phyloP scores from a whole-genome alignment of 2,113 vertebrate species.

The Rhabdomys dilectus region DNA sequence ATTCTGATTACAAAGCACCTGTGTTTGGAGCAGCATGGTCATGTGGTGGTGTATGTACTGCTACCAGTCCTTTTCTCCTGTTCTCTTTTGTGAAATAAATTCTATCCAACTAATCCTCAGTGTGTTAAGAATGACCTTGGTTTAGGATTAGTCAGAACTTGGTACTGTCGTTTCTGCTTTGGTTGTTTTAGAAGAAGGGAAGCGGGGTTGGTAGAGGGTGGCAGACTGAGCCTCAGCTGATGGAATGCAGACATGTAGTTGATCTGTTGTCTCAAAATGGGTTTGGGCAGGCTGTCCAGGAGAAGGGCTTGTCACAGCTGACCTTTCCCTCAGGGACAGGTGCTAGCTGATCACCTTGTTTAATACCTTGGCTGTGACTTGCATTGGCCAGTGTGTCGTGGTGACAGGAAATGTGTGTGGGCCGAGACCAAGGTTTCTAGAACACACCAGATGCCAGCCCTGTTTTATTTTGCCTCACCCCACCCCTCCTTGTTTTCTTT shows the following conservation, averaged over 20 bases:
- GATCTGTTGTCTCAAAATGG: neutral
- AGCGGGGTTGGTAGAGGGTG: neutral
- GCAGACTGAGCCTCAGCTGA: neutral
- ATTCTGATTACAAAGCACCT: neutral
- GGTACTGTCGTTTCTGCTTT: neutral
- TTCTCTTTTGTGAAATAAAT: neutral
- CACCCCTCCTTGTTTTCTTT: neutral
- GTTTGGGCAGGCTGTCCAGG: neutral
- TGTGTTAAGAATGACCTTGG: neutral
- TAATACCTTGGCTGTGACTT: neutral
- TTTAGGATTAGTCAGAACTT: neutral
- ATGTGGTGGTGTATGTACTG: neutral
- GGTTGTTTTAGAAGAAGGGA: neutral
- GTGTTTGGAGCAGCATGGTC: neutral
- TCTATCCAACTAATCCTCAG: neutral
- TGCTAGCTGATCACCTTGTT: neutral
- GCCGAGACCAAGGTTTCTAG: constrained; percentile 24
- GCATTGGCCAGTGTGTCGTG: neutral
- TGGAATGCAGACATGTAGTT: neutral
- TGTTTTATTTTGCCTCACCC: neutral
- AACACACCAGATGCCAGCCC: neutral
- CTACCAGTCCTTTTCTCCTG: no score
- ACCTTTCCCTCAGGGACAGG: neutral
- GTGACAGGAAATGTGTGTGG: neutral
- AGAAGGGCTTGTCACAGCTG: neutral